A percentile compares a stretch with the other conserved stretches of the same genome.
These are phyloP conservation scores for Drosophila quadrilineata DNA, from an alignment of 1,140 invertebrate species.

Conservation along the genomic window DNA sequence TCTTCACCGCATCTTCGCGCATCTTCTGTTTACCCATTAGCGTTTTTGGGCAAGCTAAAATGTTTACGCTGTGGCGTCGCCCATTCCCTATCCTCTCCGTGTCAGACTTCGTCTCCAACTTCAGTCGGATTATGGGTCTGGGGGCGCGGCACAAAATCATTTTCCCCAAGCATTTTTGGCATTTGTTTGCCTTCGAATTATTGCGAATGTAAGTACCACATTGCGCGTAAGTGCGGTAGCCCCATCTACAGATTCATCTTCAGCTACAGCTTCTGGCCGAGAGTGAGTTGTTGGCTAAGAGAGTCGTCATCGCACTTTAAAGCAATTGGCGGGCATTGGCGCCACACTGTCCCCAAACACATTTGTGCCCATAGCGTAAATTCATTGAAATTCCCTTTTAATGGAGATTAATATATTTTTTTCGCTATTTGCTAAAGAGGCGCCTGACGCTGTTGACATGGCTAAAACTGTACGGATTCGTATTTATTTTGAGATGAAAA, in stretches of 20 bases:
- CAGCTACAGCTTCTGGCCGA: background rate
- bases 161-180: slow-evolving; percentile 52
- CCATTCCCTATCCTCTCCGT: slow-evolving; percentile 35
- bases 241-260: background rate
- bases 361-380: slow-evolving; percentile 39
- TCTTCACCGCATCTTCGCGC: slow-evolving; percentile 53
- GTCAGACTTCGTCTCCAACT: background rate
- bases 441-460: slow-evolving; percentile 56
- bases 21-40: slow-evolving; percentile 68
- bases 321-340: slow-evolving; percentile 39
- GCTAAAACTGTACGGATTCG: slow-evolving; percentile 69
- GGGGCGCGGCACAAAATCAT: slow-evolving; percentile 27
- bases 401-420: slow-evolving; percentile 70
- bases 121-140: background rate
- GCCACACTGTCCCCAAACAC: slow-evolving; percentile 49
- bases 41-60: slow-evolving; percentile 72
- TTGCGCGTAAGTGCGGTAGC: slow-evolving; percentile 45
- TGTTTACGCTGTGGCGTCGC: slow-evolving; percentile 59
- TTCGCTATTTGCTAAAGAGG: slow-evolving; percentile 21
- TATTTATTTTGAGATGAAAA: slow-evolving; percentile 62
- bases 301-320: background rate
- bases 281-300: background rate
- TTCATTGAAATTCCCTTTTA: slow-evolving; percentile 79
- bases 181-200: slow-evolving; percentile 51
- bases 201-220: slow-evolving; percentile 41